These are phyloP conservation scores for Cyanistes caeruleus DNA, from an alignment of 2,113 vertebrate species.

Conservation along the genomic window DNA sequence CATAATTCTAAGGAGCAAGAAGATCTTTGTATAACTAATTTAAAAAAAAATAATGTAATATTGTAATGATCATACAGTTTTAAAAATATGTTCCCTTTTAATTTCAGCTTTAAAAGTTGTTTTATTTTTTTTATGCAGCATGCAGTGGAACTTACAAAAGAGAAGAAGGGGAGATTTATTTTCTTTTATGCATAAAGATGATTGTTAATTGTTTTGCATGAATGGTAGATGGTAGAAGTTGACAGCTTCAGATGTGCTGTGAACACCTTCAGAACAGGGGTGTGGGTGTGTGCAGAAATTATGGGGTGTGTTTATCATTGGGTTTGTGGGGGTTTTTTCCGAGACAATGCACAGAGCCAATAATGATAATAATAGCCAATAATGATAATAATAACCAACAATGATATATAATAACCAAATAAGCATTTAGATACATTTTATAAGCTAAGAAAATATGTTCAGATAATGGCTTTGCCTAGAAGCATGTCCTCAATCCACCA, in stretches of 20 bases:
- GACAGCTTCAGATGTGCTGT: not conserved
- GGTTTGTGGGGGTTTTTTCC: rapidly evolving
- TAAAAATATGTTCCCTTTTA: not conserved
- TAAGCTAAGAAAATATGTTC: not conserved
- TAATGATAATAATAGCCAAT: no score
- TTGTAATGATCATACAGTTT: not conserved
- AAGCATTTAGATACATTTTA: not conserved
- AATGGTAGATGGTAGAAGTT: rapidly evolving
- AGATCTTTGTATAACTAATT: not conserved
- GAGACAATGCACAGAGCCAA: not conserved
- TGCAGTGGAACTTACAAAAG: not conserved
- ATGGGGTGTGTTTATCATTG: rapidly evolving
- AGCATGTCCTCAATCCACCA: not conserved
- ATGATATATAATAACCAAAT: not conserved
- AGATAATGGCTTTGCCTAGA: not conserved
- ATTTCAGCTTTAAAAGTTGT: not conserved
- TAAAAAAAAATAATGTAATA: not conserved
- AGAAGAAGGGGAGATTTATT: not conserved
- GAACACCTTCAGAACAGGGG: not conserved
- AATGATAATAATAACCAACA: no score
- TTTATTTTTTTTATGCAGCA: not conserved
- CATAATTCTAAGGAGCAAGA: not conserved
- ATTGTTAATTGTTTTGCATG: not conserved
- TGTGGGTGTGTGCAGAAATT: not conserved
- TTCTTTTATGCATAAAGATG: not conserved